A percentile compares a stretch with the other conserved stretches of the same genome.
phyloP scores from a whole-genome alignment of 2,888 invertebrate genomes.

The Hecatera dysodea region DNA sequence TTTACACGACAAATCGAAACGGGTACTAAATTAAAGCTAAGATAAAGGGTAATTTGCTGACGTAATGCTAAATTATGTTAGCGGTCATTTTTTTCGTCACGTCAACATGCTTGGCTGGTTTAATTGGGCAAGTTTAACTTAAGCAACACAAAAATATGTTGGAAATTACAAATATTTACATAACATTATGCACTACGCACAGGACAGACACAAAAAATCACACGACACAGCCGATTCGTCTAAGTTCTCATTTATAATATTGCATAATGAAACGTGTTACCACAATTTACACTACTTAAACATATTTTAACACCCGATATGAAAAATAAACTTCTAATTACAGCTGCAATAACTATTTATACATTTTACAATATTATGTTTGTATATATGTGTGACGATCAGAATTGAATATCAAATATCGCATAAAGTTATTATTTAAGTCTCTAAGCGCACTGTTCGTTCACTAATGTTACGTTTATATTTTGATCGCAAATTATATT shows the following conservation, averaged over 20 bases:
- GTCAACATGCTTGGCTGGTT: constrained; percentile 59
- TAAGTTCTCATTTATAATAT: constrained; percentile 81
- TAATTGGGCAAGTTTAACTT: constrained; percentile 71
- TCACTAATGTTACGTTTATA: constrained; percentile 76
- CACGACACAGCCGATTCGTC: constrained; percentile 91
- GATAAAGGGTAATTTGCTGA: constrained; percentile 25
- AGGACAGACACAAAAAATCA: constrained; percentile 85
- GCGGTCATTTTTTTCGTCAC: constrained; percentile 39
- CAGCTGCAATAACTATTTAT: constrained; percentile 91
- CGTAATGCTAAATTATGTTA: constrained; percentile 53
- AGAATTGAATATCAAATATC: constrained; percentile 75
- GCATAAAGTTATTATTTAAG: constrained; percentile 80
- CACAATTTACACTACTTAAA: constrained; percentile 89
- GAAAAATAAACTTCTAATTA: constrained; percentile 91
- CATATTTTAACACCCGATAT: constrained; percentile 90
- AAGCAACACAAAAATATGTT: constrained; percentile 58
- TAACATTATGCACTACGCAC: constrained; percentile 82
- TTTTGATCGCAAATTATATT: constrained; percentile 82
- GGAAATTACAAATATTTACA: constrained; percentile 81
- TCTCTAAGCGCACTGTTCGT: constrained; percentile 87
- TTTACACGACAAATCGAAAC: constrained; percentile 46
- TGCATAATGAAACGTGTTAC: constrained; percentile 87
- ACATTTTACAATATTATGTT: constrained; percentile 88
- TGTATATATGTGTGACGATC: constrained; percentile 76
- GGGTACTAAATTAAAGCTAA: constrained; percentile 27